Base-by-base conservation (phyloP, 2,888 invertebrate species). In the Drosophila nigricruria region DNA sequence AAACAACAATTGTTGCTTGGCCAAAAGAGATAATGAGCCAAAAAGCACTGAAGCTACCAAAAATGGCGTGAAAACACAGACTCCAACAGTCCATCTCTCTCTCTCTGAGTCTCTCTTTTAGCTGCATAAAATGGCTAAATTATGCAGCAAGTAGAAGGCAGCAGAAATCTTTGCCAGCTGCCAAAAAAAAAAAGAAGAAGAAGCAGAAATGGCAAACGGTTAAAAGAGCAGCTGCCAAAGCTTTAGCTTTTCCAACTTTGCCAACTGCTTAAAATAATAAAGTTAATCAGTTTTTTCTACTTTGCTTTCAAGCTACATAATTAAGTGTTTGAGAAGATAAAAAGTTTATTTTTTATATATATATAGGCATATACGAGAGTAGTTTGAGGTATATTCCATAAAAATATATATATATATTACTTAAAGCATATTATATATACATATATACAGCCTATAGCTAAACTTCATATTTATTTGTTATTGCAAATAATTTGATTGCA, bases 111-210 rank as follows among this genome's bases (percentile, higher is more conserved):
- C 16, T 42, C 42, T 34, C 56, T 47, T 56, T 18, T 9, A n/a
- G 43, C 77, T 80, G 80, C 84, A 80, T 76, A 80, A 84, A 84
- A 80, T 80, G 67, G 71, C 74, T 73, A 54, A 87, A 84, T 84
- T 84, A 87, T 82, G 64, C 80, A 66, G 77, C 63, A 50, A 52
- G 59, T 58, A 56, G 23, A 43, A 62, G 49, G 34, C 40, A 52
- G 53, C 14, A 67, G 57, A 83, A 83, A 86, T 82, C 86, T 73
- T 66, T 42, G 76, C 67, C 86, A 81, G 81, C 77, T 86, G 81
- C 81, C 76, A 83, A 86, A 82, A 56, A 54, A 38, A 53, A 52
- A n/a, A 40, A 18, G 40, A 16, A 25, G 25, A n/a, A 30, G n/a
- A 18, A 12, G 36, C 3, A 12, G 25, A 36, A 42, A 86, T 76